phyloP scores from a whole-genome alignment of 2,888 invertebrate genomes.

The Plagodis dolabraria region DNA sequence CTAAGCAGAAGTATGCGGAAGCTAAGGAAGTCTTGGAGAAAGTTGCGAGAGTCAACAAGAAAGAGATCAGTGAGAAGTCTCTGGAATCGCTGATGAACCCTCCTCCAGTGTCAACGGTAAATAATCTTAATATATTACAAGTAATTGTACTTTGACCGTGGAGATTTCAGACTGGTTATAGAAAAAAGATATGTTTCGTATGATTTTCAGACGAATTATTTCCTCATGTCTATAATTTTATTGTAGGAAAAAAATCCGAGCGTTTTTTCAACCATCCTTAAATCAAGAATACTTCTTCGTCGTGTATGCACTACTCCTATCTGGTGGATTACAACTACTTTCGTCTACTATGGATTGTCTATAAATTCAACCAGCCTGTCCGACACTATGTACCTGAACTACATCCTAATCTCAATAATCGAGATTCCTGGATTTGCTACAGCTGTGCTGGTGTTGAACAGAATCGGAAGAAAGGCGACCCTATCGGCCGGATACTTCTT shows the following conservation, averaged over 20 bases:
- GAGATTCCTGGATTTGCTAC: conserved; percentile 89
- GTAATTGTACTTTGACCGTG: not conserved
- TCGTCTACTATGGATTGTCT: conserved; percentile 92
- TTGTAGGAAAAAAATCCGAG: conserved; percentile 37
- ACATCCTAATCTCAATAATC: conserved; percentile 85
- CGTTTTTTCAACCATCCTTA: conserved; percentile 66
- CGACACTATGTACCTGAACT: conserved; percentile 91
- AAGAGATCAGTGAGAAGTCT: conserved; percentile 80
- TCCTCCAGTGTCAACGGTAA: conserved; percentile 51
- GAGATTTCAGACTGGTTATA: too few species aligned
- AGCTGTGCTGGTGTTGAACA: conserved; percentile 86
- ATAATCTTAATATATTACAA: not conserved
- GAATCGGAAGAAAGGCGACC: conserved; percentile 86
- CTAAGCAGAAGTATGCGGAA: conserved; percentile 86
- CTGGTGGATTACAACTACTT: conserved; percentile 91
- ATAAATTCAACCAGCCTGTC: conserved; percentile 90
- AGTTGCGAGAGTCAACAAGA: conserved; percentile 86
- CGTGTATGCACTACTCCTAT: conserved; percentile 88
- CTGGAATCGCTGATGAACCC: conserved; percentile 68
- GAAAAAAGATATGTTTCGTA: too few species aligned
- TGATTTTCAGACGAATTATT: too few species aligned
- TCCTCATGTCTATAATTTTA: not conserved
- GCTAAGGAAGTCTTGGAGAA: conserved; percentile 85
- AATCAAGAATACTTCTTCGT: conserved; percentile 78
- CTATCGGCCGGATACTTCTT: conserved; percentile 85